Evolutionary conservation across 2,113 vertebrate species (phyloP).

Genomic region (Agelaius phoeniceus): DNA sequence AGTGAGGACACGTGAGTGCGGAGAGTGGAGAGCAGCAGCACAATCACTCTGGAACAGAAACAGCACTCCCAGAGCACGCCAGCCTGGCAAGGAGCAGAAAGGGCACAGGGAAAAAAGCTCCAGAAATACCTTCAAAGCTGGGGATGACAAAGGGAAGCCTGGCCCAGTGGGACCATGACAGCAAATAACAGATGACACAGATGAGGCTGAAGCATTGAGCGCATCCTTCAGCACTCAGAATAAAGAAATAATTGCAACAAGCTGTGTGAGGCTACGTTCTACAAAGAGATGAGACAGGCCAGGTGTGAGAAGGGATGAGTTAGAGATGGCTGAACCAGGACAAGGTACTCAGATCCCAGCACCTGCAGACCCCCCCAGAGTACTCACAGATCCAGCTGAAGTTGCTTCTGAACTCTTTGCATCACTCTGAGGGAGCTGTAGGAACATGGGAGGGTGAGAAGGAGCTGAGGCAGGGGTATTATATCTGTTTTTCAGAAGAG

Average conservation of each 20-base stretch:
- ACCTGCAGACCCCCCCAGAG: neutral
- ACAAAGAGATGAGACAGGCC: neutral
- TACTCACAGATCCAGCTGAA: neutral
- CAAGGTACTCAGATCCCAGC: neutral
- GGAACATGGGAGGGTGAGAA: neutral
- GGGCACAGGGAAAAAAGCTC: neutral
- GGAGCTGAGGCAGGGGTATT: neutral
- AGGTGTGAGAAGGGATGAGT: neutral
- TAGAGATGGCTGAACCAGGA: neutral
- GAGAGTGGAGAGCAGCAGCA: neutral
- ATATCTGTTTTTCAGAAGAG: neutral
- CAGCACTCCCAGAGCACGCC: neutral
- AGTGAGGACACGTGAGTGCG: neutral
- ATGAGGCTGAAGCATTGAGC: neutral
- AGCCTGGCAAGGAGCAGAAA: neutral
- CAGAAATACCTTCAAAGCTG: conserved; percentile 51
- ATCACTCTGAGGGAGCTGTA: neutral
- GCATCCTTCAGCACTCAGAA: neutral
- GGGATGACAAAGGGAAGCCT: conserved; percentile 20
- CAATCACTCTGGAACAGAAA: neutral
- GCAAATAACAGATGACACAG: neutral
- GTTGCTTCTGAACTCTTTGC: neutral
- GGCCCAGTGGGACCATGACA: neutral
- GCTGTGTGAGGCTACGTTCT: neutral
- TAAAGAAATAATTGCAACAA: conserved; percentile 2